phyloP scores from a whole-genome alignment of 2,113 vertebrate species.

The Probosciger aterrimus region DNA sequence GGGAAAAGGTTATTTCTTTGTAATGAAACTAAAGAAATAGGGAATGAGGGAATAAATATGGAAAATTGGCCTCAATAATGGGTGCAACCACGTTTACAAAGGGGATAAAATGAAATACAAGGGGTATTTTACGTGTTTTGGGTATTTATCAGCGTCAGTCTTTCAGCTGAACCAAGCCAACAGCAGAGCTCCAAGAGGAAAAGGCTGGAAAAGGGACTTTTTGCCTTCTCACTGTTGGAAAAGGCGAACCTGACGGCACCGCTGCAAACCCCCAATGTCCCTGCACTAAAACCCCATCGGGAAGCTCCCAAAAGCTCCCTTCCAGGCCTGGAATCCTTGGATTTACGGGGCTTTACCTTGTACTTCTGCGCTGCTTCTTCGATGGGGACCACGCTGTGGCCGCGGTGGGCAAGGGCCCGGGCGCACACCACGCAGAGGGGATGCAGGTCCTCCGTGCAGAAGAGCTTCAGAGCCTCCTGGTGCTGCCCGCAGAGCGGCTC shows the following conservation, averaged over 20 bases:
- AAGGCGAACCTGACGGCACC: neutral
- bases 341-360: constrained; percentile 60
- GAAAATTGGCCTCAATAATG: neutral
- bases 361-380: constrained; percentile 77
- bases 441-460: constrained; percentile 81
- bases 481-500: constrained; percentile 41
- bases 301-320: neutral
- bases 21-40: neutral
- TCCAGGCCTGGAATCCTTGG: too few relatives aligned
- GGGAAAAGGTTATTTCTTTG: neutral
- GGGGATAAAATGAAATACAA: neutral
- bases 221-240: neutral
- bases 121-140: neutral
- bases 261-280: fast-evolving
- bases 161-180: neutral
- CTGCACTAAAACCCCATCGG: fast-evolving
- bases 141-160: neutral
- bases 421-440: constrained; percentile 81
- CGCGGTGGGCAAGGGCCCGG: constrained; percentile 65
- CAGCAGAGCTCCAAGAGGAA: neutral
- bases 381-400: constrained; percentile 76
- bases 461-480: constrained; percentile 79
- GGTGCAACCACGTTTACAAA: neutral
- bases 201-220: neutral
- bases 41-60: too few relatives aligned